A percentile compares a stretch with the other conserved stretches of the same genome.
Evolutionary conservation across 2,113 vertebrate genomes (phyloP).

Genomic region (Mus pahari): DNA sequence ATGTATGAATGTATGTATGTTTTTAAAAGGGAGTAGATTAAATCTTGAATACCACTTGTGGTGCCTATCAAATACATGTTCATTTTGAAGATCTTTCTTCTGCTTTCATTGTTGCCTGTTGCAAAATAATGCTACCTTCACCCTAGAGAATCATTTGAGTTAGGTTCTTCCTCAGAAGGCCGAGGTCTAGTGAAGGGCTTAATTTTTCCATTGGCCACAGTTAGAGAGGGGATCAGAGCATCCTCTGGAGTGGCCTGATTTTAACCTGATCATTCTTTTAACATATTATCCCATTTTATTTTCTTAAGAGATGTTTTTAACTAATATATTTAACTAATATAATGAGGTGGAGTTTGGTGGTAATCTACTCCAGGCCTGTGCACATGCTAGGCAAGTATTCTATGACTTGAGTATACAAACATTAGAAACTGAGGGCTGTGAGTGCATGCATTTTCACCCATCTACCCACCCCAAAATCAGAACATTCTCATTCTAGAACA

Average conservation of each 20-base stretch:
- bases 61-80: background rate
- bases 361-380: background rate
- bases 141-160: background rate
- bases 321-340: background rate
- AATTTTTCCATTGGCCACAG: background rate
- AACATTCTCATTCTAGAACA: background rate
- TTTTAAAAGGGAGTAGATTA: background rate
- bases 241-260: background rate
- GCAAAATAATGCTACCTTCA: conserved; percentile 9
- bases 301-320: conserved; percentile 12
- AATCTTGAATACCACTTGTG: background rate
- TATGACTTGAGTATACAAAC: background rate
- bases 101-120: background rate
- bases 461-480: conserved; percentile 16
- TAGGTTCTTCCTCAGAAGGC: background rate
- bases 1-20: background rate
- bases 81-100: background rate
- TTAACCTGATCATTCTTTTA: background rate
- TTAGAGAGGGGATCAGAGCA: background rate
- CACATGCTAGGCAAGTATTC: background rate
- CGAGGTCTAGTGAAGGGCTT: background rate
- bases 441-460: background rate
- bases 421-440: background rate
- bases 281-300: background rate
- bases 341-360: background rate